Evolutionary conservation across 2,113 vertebrate species (phyloP), one percentile per base, ranked within the genome.

Genomic region (Rousettus leschenaultii): DNA sequence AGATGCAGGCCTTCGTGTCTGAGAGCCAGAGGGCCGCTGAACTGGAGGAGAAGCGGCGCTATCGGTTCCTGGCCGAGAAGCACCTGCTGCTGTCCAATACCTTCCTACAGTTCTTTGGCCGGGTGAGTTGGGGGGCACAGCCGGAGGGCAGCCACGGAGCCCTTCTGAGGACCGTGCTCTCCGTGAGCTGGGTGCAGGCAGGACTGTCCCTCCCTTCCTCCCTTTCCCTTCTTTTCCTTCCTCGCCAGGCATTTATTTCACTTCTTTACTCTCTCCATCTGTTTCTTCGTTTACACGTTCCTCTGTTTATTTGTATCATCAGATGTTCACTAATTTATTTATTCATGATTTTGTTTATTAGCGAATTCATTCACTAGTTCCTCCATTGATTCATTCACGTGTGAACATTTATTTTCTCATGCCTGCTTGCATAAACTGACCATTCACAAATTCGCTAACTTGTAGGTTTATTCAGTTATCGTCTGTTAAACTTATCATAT

Each of bases 11-110:
- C 0, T 99, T 99, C 0, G 97, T 99, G 77, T 98, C 97, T 0
- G 98, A 99, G 92, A 99, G 99, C 84, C 98, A 99, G 95, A 95
- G 92, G 7, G 99, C 99, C 0, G 99, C 99, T 0, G 98, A 99
- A 87, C 97, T 99, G 96, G 99, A 99, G 96, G 99, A 99, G 98
- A 99, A 99, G 97, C 99, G 99, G 48, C 98, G 99, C 83, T 99
- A 99, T 79, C 99, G 99, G 61, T 99, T 99, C 98, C 98, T 99
- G 98, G 99, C 99, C 0, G 99, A 99, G 98, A 99, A 99, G 95
- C 99, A 99, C 98, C 99, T 99, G 38, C 94, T 98, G 57, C 98
- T 99, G 8, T 98, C 98, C 97, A 98, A 87, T 89, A 98, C 98
- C 40, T 98, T 99, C 71, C 95, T 99, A 19, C 98, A 99, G 94